Conservation (phyloP, 1,140 invertebrate species). For the Trichoplusia ni region DNA sequence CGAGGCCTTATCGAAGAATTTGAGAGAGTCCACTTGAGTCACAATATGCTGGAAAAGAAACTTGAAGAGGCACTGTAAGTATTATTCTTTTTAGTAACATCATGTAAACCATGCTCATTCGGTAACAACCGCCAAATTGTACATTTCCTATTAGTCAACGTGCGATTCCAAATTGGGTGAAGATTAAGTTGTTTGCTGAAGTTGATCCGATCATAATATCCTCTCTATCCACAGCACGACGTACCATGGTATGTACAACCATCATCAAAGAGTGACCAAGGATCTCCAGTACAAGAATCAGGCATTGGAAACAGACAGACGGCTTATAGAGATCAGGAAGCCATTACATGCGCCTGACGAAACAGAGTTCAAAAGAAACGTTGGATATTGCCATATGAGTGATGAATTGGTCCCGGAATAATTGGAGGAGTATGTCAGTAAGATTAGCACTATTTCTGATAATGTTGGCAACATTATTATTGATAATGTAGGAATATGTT, state of each 20-base stretch:
- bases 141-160: too few species aligned
- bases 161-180: too few species aligned
- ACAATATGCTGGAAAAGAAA: slow-evolving; percentile 85
- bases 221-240: too few species aligned
- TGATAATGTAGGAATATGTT: not conserved
- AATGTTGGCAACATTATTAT: not conserved
- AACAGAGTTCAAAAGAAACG: slow-evolving; percentile 68
- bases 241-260: slow-evolving; percentile 86
- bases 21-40: slow-evolving; percentile 82
- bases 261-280: slow-evolving; percentile 83
- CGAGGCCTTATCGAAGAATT: slow-evolving; percentile 88
- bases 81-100: not conserved
- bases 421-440: slow-evolving; percentile 5
- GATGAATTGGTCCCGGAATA: slow-evolving; percentile 64
- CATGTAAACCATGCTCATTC: too few species aligned
- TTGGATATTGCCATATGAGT: slow-evolving; percentile 70
- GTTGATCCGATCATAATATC: too few species aligned
- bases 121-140: too few species aligned
- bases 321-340: slow-evolving; percentile 70
- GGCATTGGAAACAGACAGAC: slow-evolving; percentile 84
- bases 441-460: too few species aligned
- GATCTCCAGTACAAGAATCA: slow-evolving; percentile 89
- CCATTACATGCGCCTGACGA: slow-evolving; percentile 64
- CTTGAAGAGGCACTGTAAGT: slow-evolving; percentile 84
- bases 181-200: too few species aligned